Evolutionary conservation across 2,113 vertebrate species (phyloP).

Genomic region (Salvelinus alpinus): DNA sequence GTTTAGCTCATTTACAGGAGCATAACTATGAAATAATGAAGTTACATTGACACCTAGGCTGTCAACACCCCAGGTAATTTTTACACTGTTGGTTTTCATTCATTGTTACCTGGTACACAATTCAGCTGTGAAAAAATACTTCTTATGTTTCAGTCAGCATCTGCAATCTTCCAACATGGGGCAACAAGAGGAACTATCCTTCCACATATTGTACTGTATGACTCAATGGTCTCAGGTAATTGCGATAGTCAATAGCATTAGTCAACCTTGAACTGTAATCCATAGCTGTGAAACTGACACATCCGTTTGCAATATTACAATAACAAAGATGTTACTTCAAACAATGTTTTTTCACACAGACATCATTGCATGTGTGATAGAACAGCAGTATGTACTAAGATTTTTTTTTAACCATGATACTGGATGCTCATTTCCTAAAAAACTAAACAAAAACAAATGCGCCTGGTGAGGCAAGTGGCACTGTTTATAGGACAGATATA

Average conservation of each 20-base stretch:
- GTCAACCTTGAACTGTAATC: too few species aligned
- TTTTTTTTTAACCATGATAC: too few species aligned
- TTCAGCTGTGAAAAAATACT: neutral
- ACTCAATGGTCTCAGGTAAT: neutral
- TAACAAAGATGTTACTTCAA: too few species aligned
- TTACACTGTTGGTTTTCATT: neutral
- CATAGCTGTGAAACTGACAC: too few species aligned
- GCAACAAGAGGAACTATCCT: neutral
- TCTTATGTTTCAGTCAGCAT: neutral
- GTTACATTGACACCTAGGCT: neutral
- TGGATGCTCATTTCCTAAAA: too few species aligned
- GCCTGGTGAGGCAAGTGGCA: neutral
- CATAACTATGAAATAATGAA: neutral
- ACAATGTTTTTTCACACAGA: too few species aligned
- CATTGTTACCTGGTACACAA: neutral
- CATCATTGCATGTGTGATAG: too few species aligned
- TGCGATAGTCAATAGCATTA: neutral
- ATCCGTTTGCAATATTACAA: too few species aligned
- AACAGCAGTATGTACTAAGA: too few species aligned
- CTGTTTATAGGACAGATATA: neutral
- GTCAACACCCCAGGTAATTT: neutral
- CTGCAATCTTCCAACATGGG: neutral
- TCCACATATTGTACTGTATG: neutral
- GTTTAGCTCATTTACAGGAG: neutral
- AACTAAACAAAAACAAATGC: neutral